Conservation (phyloP, 2,888 invertebrate species). For the Eubasilissa splendida region DNA sequence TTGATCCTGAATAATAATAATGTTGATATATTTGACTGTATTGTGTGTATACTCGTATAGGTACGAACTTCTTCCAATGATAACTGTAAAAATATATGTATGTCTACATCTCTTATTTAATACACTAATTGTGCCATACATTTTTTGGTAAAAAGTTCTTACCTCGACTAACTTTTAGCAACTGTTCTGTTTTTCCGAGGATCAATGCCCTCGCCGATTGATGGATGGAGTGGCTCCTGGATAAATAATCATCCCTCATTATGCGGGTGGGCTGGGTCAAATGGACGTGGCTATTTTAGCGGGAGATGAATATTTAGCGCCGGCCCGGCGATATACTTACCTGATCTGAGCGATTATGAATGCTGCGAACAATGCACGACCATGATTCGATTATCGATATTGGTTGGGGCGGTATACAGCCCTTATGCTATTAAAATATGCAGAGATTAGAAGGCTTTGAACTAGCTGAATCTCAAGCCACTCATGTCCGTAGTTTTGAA, state of each 20-base stretch:
- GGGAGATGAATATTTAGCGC: conserved; percentile 34
- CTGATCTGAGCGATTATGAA: conserved; percentile 11
- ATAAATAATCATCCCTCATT: conserved; percentile 30
- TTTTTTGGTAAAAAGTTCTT: neutral
- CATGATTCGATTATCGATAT: conserved; percentile 30
- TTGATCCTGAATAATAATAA: too few relatives aligned
- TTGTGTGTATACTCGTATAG: too few relatives aligned
- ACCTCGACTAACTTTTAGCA: neutral
- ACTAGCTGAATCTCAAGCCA: neutral
- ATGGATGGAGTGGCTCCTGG: conserved; percentile 4
- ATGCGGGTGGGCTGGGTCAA: conserved; percentile 16
- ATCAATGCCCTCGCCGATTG: neutral
- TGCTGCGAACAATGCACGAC: conserved; percentile 3
- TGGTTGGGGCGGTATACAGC: conserved; percentile 4
- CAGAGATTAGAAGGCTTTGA: neutral
- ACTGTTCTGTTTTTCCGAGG: neutral
- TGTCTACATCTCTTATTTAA: too few relatives aligned
- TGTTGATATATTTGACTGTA: too few relatives aligned
- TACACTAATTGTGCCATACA: too few relatives aligned
- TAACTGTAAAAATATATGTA: too few relatives aligned
- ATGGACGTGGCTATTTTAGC: conserved; percentile 23
- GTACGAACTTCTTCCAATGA: too few relatives aligned
- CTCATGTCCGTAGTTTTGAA: too few relatives aligned
- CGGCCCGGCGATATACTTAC: neutral
- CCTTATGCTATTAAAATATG: too few relatives aligned